Evolutionary conservation across 2,797 vertebrate genomes (phyloP).

Genomic region (Spinus pinus): DNA sequence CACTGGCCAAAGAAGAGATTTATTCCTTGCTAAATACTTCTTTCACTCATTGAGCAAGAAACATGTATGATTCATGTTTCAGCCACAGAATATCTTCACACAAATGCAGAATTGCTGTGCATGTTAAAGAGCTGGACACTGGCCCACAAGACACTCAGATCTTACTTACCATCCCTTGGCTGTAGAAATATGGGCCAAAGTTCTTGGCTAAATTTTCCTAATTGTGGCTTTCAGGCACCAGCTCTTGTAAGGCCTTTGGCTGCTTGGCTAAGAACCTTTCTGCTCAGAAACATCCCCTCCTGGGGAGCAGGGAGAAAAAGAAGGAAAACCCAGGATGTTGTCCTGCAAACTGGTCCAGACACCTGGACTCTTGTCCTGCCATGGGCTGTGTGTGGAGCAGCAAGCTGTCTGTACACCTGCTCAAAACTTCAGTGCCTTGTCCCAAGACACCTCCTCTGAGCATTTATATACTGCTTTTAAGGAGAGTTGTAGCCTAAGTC

Average conservation of each 20-base stretch:
- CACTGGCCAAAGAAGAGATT: background rate
- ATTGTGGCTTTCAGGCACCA: background rate
- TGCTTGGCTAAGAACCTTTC: background rate
- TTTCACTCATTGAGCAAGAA: background rate
- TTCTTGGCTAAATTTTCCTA: background rate
- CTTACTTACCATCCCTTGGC: background rate
- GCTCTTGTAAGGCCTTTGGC: background rate
- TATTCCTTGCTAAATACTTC: background rate
- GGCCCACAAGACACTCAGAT: background rate
- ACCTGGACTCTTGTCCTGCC: background rate
- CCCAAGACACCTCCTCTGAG: background rate
- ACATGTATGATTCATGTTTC: background rate
- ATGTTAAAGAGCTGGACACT: background rate
- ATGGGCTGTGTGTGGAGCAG: fast-evolving
- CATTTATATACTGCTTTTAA: background rate
- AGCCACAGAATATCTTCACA: background rate
- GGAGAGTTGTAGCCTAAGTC: background rate
- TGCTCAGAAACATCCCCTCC: background rate
- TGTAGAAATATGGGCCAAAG: background rate
- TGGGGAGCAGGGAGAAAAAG: background rate
- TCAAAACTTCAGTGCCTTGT: background rate
- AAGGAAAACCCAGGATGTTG: background rate
- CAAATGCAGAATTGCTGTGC: background rate
- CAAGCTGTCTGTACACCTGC: fast-evolving
- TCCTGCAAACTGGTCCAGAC: fast-evolving